Base-by-base conservation (phyloP, 2,888 invertebrate genomes). In the Scaptomyza cyrtandrae region DNA sequence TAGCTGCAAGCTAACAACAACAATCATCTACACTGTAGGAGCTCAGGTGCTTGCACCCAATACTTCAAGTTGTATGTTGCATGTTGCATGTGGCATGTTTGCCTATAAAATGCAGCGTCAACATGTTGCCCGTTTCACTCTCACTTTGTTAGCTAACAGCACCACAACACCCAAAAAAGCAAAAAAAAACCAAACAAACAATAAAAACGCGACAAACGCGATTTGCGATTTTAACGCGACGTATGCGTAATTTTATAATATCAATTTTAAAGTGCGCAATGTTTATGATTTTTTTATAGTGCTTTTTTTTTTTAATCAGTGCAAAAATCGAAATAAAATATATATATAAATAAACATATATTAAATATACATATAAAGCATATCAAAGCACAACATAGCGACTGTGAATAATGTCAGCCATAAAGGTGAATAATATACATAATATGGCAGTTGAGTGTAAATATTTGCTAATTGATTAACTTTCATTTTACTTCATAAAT, bases 121-220 rank as follows among this genome's bases (percentile, higher is more conserved):
- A 56, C 63, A 71, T 73, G 58, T 61, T 73, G 80, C 72, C 80
- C 80, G 86, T 90, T 90, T 90, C 90, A 90, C 90, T 90, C 90
- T 90, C 88, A 81, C 81, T 84, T 76, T 73, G 79, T 80, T 79
- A 70, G 86, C 78, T 76, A 80, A 75, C 75, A 72, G 83, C 74
- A 71, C 59, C 73, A 44, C 58, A 48, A 62, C 57, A 7, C 10
- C 39, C 7, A 39, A 3, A 14, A 39, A 10, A n/a, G n/a, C 3
- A 9, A 14, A 39, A 2, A 41, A 41, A 0, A 41, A 16, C 6
- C 2, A 19, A 19, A 19, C 19, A 19, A 19, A 19, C 19, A 19
- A 16, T 24, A 41, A 9, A 16, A 16, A 16, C 33, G 29, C 7
- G 29, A 39, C 4, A 50, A 63, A 65, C 64, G 63, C 70, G 65